Evolutionary conservation across 2,888 invertebrate species (phyloP), one percentile per base, ranked within the genome.

Genomic region (Drosophila multiciliata): DNA sequence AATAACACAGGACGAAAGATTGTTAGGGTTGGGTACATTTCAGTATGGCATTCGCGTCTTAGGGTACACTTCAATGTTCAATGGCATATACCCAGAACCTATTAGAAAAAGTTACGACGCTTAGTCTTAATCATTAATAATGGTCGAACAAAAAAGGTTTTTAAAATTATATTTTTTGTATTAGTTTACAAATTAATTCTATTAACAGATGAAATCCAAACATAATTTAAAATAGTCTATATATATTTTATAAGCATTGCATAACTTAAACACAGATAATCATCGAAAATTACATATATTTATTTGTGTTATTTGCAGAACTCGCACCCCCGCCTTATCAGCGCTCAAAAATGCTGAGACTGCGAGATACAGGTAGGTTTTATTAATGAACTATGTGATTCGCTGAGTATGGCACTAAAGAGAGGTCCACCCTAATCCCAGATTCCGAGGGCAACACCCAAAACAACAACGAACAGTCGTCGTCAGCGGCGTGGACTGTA

Each of bases 301-400:
- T 20, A 20, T 60, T 64, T 48, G 50, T 48, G 72, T 8, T 33
- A 20, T 23, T 89, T 86, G 52, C 75, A 97, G 97, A 97, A 94
- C 95, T 96, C 91, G 96, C 97, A 91, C 97, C 97, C 91, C 97
- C 97, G 88, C 97, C 97, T 81, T 97, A 97, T 94, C 96, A 95
- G 93, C 95, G 95, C 92, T 95, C 95, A 93, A 95, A 95, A 90
- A 95, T 95, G 95, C 95, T 95, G 92, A 95, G 94, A 93, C 93
- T 96, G 93, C 96, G 95, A 95, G 95, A 96, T 93, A 96, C 96
- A 95, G 96, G 97, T 96, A 93, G 95, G 95, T 66, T 45, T 45
- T 26, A 15, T 45, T 52, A 52, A 33, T 45, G 48, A 69, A 11
- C 58, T 42, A 35, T 42, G 36, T 33, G 23, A 48, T 11, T 36